Base-by-base conservation (phyloP, 2,113 vertebrate genomes). In the Oxyura jamaicensis region DNA sequence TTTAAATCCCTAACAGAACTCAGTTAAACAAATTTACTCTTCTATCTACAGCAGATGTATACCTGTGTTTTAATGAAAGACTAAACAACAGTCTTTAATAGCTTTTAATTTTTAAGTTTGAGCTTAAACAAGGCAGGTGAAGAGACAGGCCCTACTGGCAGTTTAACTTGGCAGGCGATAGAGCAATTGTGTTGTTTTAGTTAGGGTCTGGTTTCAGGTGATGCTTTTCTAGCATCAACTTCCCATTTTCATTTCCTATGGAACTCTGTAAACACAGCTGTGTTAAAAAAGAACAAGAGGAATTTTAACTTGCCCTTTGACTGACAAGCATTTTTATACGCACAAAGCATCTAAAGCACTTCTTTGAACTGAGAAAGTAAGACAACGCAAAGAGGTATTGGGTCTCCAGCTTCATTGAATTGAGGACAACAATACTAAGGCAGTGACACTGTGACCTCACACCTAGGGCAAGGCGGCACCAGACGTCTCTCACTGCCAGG, bases 1-100 rank as follows among this genome's bases (percentile, higher is more conserved):
- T 93, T 97, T 95, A 96, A 95, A 96, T 91, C 33, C 59, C 29
- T 44, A 96, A 68, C 8, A 62, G 46, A 73, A 95, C 17, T 63
- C 68, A 81, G 62, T 96, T 83, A 97, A 96, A 96, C 33, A 96
- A 96, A 90, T 95, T 94, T 94, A 96, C 42, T 62, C 95, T 95
- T 89, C 67, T 87, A 53, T 50, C 36, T 55, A 81, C 92, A 95
- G 73, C 21, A 93, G 71, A 86, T 21, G 39, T 81, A 83, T 25
- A 76, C 26, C 84, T 69, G 44, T 17, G 23, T 79, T 97, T 96
- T 94, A 96, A 93, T 83, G 82, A 88, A 90, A 92, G 31, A 36
- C 35, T 90, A 60, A 91, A 93, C 83, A 83, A 93, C 94, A 95
- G 65, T 3, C 62, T 95, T 93, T 95, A 93, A 85, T 72, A 95